Percentiles rank a stretch among this genome's conserved stretches.
Conservation (phyloP, 1,140 invertebrate genomes). For the Drosophila pandora region DNA sequence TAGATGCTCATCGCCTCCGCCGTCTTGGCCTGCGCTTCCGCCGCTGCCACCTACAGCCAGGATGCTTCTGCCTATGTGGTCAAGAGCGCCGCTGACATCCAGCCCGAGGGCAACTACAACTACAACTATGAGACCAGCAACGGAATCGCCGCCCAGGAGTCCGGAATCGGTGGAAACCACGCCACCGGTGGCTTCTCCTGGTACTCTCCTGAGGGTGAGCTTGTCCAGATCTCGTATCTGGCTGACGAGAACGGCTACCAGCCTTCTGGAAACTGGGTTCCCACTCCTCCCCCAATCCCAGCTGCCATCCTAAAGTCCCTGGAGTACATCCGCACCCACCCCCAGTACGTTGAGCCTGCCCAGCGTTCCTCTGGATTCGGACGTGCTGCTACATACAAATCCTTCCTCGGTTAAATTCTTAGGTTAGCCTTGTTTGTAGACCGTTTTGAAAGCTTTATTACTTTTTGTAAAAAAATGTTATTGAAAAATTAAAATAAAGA, state of each 20-base stretch:
- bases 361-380: background rate
- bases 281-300: conserved; percentile 92
- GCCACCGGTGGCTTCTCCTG: conserved; percentile 53
- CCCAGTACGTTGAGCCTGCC: conserved; percentile 60
- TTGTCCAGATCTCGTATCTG: conserved; percentile 86
- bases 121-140: conserved; percentile 85
- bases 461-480: conserved; percentile 15
- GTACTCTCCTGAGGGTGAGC: conserved; percentile 83
- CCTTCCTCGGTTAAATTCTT: conserved; percentile 5
- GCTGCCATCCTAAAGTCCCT: conserved; percentile 86
- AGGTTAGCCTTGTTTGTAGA: background rate
- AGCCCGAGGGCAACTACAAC: conserved; percentile 85
- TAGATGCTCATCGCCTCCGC: conserved; percentile 67
- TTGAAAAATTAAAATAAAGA: conserved; percentile 27
- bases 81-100: conserved; percentile 84
- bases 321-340: conserved; percentile 85
- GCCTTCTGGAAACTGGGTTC: conserved; percentile 89
- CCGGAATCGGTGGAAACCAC: conserved; percentile 74
- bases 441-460: conserved; percentile 31
- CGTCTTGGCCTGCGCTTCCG: conserved; percentile 60
- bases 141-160: conserved; percentile 86
- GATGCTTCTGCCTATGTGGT: conserved; percentile 42
- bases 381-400: background rate
- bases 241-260: conserved; percentile 92
- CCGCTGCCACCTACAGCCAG: conserved; percentile 24